Percentiles rank a stretch among this genome's conserved stretches.
Evolutionary conservation across 2,113 vertebrate species (phyloP).

Genomic region (Vulpes vulpes): DNA sequence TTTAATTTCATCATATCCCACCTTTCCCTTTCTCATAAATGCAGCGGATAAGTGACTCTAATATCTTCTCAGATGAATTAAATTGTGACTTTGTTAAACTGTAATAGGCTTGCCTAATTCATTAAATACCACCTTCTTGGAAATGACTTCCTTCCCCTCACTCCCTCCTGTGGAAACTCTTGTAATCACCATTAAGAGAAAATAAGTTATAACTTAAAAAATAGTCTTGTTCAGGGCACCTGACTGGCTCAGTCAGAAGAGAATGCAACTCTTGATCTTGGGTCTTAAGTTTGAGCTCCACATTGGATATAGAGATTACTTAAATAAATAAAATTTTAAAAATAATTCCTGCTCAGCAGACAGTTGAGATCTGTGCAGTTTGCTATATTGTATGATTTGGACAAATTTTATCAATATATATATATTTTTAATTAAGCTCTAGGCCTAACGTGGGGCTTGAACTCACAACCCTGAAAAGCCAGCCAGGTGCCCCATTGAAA

Average conservation of each 20-base stretch:
- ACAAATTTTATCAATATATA: background rate
- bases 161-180: background rate
- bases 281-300: background rate
- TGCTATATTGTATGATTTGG: background rate
- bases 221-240: background rate
- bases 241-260: background rate
- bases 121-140: background rate
- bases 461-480: background rate
- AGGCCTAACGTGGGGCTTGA: background rate
- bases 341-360: background rate
- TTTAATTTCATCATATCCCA: constrained; percentile 17
- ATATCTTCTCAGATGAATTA: constrained; percentile 18
- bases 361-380: background rate
- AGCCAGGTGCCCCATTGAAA: background rate
- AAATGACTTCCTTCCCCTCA: background rate
- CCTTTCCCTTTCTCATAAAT: background rate
- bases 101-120: background rate
- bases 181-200: background rate
- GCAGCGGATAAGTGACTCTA: background rate
- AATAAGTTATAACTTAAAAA: constrained; percentile 18
- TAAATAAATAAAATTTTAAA: background rate
- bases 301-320: background rate
- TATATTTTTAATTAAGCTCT: background rate
- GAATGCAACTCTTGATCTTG: background rate
- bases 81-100: constrained; percentile 17